Base-by-base conservation (phyloP, 2,888 invertebrate genomes). In the Drepanosiphum platanoidis region DNA sequence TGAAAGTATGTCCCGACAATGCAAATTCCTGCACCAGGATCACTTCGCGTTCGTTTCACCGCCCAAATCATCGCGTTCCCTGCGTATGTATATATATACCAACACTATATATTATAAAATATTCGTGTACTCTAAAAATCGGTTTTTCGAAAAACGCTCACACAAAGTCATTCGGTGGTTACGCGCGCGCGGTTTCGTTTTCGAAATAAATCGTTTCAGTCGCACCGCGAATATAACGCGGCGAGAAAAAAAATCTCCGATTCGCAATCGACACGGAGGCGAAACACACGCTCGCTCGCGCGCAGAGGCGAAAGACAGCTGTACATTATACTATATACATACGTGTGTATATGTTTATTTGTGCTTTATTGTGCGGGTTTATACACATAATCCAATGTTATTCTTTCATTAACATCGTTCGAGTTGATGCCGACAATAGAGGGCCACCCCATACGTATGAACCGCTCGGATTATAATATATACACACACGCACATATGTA, bases 361-460 rank as follows among this genome's bases (percentile, higher is more conserved):
- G 84, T 52, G 84, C 84, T 84, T 84, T 84, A 84, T 84, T 84
- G 84, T 84, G 84, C 84, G 84, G 84, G 84, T 84, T 84, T 84
- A 84, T 84, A 84, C 84, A 84, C 84, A 84, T 84, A 84, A 84
- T 84, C 84, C 84, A 84, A 84, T 84, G 84, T 84, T 84, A 84
- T 84, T 84, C 84, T 84, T 84, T 84, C 84, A 84, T 84, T 84
- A 84, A 84, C 84, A 84, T 84, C 84, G 68, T 84, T 84, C 84
- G 84, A 84, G 84, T 84, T 84, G 84, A 77, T 68, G 84, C 77
- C 84, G 84, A 84, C 84, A 84, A 84, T 84, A 36, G 84, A 77
- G 52, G 77, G 84, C 84, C 84, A 84, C 84, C 84, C 84, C 75
- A 77, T 46, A 27, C 34, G 58, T 82, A 72, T 27, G 75, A 84